A percentile compares a stretch with the other conserved stretches of the same genome.
phyloP scores from a whole-genome alignment of 2,888 invertebrate genomes.

The Agrilus mali region DNA sequence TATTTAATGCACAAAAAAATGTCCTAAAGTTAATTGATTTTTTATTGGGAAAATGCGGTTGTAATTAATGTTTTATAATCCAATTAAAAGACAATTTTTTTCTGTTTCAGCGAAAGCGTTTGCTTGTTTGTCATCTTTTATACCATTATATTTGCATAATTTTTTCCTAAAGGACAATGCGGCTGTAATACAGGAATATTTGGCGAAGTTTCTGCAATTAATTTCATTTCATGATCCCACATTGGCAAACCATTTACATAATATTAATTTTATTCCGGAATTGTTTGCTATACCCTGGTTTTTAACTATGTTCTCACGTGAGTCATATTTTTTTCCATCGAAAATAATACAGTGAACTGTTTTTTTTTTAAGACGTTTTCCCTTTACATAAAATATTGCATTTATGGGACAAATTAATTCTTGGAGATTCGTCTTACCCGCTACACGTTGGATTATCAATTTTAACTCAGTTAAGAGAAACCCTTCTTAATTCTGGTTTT shows the following conservation, averaged over 20 bases:
- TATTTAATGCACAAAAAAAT: background rate
- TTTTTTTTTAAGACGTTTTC: conserved; percentile 70
- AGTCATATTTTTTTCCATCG: conserved; percentile 32
- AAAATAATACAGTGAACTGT: background rate
- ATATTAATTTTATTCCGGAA: conserved; percentile 92
- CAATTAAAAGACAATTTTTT: background rate
- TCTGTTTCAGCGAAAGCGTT: conserved; percentile 74
- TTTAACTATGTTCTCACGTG: conserved; percentile 96
- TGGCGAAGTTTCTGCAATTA: conserved; percentile 92
- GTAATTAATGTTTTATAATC: background rate
- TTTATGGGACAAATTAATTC: conserved; percentile 90
- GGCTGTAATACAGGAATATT: conserved; percentile 90
- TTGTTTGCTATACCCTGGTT: conserved; percentile 99
- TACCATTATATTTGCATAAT: conserved; percentile 91
- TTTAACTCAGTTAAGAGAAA: conserved; percentile 72
- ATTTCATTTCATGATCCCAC: conserved; percentile 92
- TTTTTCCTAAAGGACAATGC: conserved; percentile 98
- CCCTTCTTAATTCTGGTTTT: conserved; percentile 80
- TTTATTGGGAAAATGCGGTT: background rate
- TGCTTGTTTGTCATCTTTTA: conserved; percentile 87
- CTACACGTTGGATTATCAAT: conserved; percentile 91
- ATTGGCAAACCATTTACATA: conserved; percentile 79
- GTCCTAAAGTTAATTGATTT: background rate
- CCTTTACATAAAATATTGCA: conserved; percentile 96
- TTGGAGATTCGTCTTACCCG: conserved; percentile 88